phyloP scores from a whole-genome alignment of 2,113 vertebrate species.

The Callorhinus ursinus region DNA sequence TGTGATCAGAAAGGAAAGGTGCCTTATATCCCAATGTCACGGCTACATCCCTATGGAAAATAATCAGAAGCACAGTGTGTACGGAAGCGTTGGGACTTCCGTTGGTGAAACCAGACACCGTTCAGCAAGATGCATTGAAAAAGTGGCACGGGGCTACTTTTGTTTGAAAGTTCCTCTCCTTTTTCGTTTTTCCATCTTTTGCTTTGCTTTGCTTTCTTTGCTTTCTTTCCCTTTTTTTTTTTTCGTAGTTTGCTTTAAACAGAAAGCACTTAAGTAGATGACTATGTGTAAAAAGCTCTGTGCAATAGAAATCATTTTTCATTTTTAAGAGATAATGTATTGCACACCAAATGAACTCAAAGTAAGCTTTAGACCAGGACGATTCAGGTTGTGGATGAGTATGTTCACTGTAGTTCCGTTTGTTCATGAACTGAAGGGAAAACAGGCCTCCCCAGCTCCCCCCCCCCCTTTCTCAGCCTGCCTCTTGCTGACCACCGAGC shows the following conservation, averaged over 20 bases:
- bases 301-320: conserved; percentile 84
- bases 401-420: conserved; percentile 49
- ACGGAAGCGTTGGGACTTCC: conserved; percentile 54
- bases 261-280: conserved; percentile 77
- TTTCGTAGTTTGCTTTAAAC: conserved; percentile 72
- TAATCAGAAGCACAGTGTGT: conserved; percentile 84
- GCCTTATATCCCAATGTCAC: conserved; percentile 84
- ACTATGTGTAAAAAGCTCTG: conserved; percentile 77
- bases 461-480: background rate
- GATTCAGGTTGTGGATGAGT: conserved; percentile 69
- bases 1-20: conserved; percentile 86
- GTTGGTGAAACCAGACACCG: background rate
- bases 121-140: conserved; percentile 5
- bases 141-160: conserved; percentile 42
- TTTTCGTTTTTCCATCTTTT: background rate
- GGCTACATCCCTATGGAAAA: conserved; percentile 73
- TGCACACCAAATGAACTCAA: conserved; percentile 65
- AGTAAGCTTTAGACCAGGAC: conserved; percentile 72
- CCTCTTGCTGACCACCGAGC: background rate
- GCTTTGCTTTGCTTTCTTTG: background rate
- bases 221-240: background rate
- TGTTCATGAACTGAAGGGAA: background rate
- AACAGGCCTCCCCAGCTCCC: background rate
- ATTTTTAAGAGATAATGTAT: conserved; percentile 61
- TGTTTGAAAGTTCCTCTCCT: background rate